These are phyloP conservation scores for Centropyge bicolor DNA, from an alignment of 2,797 vertebrate genomes.

Conservation along the genomic window DNA sequence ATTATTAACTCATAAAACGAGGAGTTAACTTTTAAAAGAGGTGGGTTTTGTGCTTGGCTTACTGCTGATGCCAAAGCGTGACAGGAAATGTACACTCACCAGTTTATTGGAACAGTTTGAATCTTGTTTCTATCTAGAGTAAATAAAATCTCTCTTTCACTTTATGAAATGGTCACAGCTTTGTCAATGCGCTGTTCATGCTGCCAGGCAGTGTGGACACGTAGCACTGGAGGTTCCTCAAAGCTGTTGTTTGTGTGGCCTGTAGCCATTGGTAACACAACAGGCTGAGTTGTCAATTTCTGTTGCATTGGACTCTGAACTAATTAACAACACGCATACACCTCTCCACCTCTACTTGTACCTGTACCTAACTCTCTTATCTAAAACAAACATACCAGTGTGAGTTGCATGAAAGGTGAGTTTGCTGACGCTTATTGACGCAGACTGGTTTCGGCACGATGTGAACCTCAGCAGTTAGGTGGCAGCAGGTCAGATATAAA, in stretches of 20 bases:
- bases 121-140: constrained; percentile 34
- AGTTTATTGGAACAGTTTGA: constrained; percentile 24
- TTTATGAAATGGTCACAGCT: constrained; percentile 13
- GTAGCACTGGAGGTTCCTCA: not conserved
- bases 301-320: constrained; percentile 72
- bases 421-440: constrained; percentile 1
- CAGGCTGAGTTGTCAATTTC: constrained; percentile 52
- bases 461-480: not conserved
- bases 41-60: not conserved
- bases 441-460: constrained; percentile 4
- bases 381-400: constrained; percentile 37
- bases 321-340: constrained; percentile 20
- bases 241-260: constrained; percentile 29
- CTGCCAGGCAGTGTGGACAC: not conserved
- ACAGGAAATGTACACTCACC: constrained; percentile 33
- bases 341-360: not conserved
- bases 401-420: constrained; percentile 26
- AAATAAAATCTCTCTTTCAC: constrained; percentile 31
- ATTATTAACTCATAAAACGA: constrained; percentile 55
- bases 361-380: constrained; percentile 37
- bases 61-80: constrained; percentile 28
- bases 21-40: constrained; percentile 26
- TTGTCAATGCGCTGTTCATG: constrained; percentile 6
- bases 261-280: constrained; percentile 31
- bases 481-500: not conserved